Conservation (phyloP, 2,797 vertebrate species). For the Rhynchonycteris naso region DNA sequence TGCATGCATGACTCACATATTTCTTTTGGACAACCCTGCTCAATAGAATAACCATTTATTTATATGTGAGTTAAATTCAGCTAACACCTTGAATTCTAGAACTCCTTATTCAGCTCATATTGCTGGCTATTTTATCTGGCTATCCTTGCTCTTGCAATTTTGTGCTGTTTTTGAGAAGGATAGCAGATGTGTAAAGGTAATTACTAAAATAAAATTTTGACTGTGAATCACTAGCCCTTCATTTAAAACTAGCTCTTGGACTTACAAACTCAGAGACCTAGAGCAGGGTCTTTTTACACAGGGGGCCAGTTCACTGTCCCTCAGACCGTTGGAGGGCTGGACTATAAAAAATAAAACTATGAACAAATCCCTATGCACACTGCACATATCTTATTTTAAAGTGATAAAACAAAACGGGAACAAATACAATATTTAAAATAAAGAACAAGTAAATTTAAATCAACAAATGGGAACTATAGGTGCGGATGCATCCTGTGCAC, state of each 20-base stretch:
- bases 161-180: neutral
- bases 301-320: too few species aligned
- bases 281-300: too few species aligned
- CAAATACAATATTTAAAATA: too few species aligned
- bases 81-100: neutral
- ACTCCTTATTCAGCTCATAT: neutral
- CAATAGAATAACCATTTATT: neutral
- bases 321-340: too few species aligned
- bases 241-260: neutral
- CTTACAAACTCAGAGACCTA: too few species aligned
- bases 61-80: neutral
- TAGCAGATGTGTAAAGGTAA: neutral
- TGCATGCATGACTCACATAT: neutral
- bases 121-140: neutral
- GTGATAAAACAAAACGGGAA: too few species aligned
- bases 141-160: neutral
- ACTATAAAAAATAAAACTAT: too few species aligned
- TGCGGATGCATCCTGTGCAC: too few species aligned
- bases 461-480: too few species aligned
- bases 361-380: too few species aligned
- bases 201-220: neutral
- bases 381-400: too few species aligned
- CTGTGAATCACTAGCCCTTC: neutral
- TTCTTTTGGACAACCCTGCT: neutral
- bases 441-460: too few species aligned